phyloP scores from a whole-genome alignment of 2,113 vertebrate species.

The Puffinus mauretanicus region DNA sequence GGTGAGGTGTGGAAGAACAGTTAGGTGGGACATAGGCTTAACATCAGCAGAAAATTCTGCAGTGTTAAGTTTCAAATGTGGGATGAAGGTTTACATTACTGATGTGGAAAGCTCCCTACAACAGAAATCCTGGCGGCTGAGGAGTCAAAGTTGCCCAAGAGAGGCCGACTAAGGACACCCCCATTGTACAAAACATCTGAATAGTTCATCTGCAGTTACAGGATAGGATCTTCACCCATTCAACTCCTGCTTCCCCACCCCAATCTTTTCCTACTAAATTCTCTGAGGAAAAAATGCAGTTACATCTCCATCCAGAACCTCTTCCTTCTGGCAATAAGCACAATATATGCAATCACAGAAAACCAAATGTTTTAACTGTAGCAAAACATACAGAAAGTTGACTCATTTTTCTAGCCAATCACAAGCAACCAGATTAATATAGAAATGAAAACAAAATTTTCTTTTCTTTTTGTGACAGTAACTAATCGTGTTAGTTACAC shows the following conservation, averaged over 20 bases:
- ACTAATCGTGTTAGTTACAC: neutral
- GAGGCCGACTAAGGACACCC: neutral
- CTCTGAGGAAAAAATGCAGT: neutral
- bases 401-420: conserved; percentile 17
- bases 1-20: neutral
- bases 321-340: neutral
- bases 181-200: neutral
- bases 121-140: neutral
- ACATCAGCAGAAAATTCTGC: neutral
- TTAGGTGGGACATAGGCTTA: neutral
- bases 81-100: neutral
- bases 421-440: neutral
- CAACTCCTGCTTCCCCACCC: neutral
- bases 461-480: neutral
- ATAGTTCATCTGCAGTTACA: neutral
- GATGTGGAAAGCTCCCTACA: neutral
- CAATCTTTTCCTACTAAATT: neutral
- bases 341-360: neutral
- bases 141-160: neutral
- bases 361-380: conserved; percentile 4
- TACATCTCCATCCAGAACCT: neutral
- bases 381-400: neutral
- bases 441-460: neutral
- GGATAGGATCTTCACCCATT: neutral
- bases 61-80: neutral